Conservation (phyloP, 2,888 invertebrate genomes). For the Macropis europaea region DNA sequence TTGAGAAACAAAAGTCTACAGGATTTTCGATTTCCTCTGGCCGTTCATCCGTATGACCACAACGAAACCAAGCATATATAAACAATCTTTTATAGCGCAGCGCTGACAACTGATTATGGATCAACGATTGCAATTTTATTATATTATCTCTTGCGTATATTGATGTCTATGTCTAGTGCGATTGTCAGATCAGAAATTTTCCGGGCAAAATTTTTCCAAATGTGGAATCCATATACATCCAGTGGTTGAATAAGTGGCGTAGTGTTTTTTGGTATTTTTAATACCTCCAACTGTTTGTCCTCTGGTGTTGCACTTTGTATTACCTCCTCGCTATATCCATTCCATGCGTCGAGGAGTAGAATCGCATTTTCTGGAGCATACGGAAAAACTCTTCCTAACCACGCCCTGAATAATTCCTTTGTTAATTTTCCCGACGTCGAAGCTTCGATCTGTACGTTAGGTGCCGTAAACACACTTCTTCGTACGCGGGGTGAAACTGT, state of each 20-base stretch:
- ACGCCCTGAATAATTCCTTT: not conserved
- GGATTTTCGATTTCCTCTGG: no score
- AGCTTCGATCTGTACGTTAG: constrained; percentile 22
- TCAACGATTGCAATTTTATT: no score
- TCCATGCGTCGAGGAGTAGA: not conserved
- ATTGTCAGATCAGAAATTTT: no score
- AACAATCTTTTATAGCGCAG: no score
- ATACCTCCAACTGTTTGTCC: not conserved
- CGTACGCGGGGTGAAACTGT: constrained; percentile 38
- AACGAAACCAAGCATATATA: no score
- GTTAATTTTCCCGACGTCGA: constrained; percentile 41
- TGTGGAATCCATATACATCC: not conserved
- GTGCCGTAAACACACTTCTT: constrained; percentile 30
- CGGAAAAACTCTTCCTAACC: not conserved
- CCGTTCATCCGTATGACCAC: no score
- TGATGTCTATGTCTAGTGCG: no score
- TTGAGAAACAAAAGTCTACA: no score
- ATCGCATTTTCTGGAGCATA: not conserved
- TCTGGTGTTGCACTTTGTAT: not conserved
- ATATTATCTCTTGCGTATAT: no score
- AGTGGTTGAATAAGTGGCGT: not conserved
- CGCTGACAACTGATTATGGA: no score
- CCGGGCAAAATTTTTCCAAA: no score
- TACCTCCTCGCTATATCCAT: not conserved
- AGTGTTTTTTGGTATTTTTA: not conserved